Evolutionary conservation across 2,888 invertebrate species (phyloP), one percentile per base, ranked within the genome.

Genomic region (Caenorhabditis afra): DNA sequence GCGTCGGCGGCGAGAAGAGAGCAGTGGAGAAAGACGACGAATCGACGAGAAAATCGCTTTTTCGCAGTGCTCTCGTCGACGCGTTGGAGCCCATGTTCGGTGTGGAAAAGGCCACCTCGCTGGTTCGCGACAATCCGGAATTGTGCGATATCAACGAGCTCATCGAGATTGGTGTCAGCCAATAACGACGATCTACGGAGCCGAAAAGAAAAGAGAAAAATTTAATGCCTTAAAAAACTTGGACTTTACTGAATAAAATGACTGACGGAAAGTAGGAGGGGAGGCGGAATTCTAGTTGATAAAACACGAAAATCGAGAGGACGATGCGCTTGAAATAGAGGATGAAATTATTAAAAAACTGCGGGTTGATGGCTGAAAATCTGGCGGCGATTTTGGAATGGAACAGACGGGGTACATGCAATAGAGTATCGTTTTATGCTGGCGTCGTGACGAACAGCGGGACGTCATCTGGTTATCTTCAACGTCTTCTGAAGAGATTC

Each of bases 81-180:
- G 70, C 70, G 45, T 37, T 71, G 20, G n/a, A 47, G 39, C 70
- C 70, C 23, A 71, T 71, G 52, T 71, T 71, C 23, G 70, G 70
- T 5, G 7, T 37, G 45, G 70, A 71, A 11, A 71, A 71, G 55
- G 70, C 70, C 7, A 53, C 41, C 1, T 12, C 37, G 0, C 47
- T 71, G n/a, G 70, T 71, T 1, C 23, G 45, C 37, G 39, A 47
- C 8, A 53, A 71, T 41, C 70, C 70, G 39, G 62, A 61, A n/a
- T 16, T 49, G 0, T n/a, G 11, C 8, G 70, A 71, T 14, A 71
- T 71, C 62, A 71, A 71, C 18, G 70, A 71, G 11, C 29, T 71
- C 18, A 55, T 71, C 14, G 70, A 71, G 35, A 41, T 62, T 4
- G 70, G 70, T 7, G 29, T 29, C 29, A 29, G 29, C 7, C 29